Evolutionary conservation across 2,888 invertebrate genomes (phyloP), one percentile per base, ranked within the genome.

Genomic region (Chrysolina americana): DNA sequence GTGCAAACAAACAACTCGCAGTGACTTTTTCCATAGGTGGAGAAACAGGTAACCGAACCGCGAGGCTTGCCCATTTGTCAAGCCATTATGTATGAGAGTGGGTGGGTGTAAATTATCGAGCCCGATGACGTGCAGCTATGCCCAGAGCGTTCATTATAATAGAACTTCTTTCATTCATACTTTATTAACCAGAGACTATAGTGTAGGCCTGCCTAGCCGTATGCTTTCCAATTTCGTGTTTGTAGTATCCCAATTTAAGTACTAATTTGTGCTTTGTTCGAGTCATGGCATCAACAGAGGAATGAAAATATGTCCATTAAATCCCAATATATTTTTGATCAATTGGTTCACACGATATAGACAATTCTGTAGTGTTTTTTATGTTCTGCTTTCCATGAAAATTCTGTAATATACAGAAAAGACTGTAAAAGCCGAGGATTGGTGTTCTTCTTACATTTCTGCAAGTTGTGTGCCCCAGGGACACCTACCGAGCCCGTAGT

Each of bases 31-130:
- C 17, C 59, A 53, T 13, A 23, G 53, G 11, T 21, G 53, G 21
- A 28, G 28, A 36, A 59, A 59, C 59, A 59, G 17, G 53, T 53
- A 53, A 53, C 53, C 21, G 53, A 53, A 53, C 53, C 21, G 53
- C 69, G 48, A 65, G 56, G 59, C 71, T 53, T 69, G 74, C 71
- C 68, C 76, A 75, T 76, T 76, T 78, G 76, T 78, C 79, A 77
- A 77, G 75, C 74, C 64, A 71, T 75, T 75, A 77, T 74, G 64
- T 76, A 78, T 75, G 15, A 28, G 76, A 62, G 71, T 63, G 64
- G 66, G 77, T 78, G 78, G 77, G 76, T 77, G 76, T 79, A 79
- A 77, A 79, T 79, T 75, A 77, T 78, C 70, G 77, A 53, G 53
- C 69, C 50, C 75, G 75, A 75, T 74, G 76, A 78, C 72, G 65